Percentiles rank a stretch among this genome's conserved stretches.
These are phyloP conservation scores for Neodiprion virginianus DNA, from an alignment of 1,140 invertebrate genomes.

Conservation along the genomic window DNA sequence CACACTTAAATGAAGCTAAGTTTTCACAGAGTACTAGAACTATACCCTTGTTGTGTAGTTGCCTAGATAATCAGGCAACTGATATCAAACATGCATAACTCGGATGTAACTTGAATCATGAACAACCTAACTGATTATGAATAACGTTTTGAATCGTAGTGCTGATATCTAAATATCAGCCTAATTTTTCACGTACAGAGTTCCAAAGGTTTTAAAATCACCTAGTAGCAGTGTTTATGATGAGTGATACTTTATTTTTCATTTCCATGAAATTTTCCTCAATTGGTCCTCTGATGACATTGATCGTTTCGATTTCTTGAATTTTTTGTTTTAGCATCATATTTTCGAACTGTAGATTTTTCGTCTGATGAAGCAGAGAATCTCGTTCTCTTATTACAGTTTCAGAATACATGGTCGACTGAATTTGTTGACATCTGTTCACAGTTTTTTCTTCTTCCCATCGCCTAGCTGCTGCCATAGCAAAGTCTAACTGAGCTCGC, in stretches of 20 bases:
- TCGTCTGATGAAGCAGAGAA: constrained; percentile 38
- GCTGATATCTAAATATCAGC: background rate
- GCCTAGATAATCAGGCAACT: too few species aligned
- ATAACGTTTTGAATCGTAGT: too few species aligned
- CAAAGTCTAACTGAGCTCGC: constrained; percentile 37
- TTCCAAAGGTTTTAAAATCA: constrained; percentile 12
- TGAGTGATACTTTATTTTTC: constrained; percentile 29
- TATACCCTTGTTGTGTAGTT: background rate
- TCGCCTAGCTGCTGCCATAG: constrained; percentile 30
- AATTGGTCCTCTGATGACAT: constrained; percentile 26
- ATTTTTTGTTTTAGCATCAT: constrained; percentile 38
- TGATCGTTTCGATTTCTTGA: constrained; percentile 32
- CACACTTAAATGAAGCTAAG: constrained; percentile 10
- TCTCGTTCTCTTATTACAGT: constrained; percentile 36
- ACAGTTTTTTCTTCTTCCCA: constrained; percentile 47
- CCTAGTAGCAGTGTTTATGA: constrained; percentile 19
- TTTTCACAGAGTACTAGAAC: constrained; percentile 17
- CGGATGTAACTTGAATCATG: too few species aligned
- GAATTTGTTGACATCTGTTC: constrained; percentile 35
- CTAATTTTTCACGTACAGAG: constrained; percentile 22
- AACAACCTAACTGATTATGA: too few species aligned
- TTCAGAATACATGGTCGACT: constrained; percentile 43
- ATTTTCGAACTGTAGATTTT: constrained; percentile 37
- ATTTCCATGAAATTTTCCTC: constrained; percentile 34
- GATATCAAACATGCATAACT: too few species aligned